Percentiles rank a stretch among this genome's conserved stretches.
These are phyloP conservation scores for Macroglossus sobrinus DNA, from an alignment of 2,113 vertebrate species.

Conservation along the genomic window DNA sequence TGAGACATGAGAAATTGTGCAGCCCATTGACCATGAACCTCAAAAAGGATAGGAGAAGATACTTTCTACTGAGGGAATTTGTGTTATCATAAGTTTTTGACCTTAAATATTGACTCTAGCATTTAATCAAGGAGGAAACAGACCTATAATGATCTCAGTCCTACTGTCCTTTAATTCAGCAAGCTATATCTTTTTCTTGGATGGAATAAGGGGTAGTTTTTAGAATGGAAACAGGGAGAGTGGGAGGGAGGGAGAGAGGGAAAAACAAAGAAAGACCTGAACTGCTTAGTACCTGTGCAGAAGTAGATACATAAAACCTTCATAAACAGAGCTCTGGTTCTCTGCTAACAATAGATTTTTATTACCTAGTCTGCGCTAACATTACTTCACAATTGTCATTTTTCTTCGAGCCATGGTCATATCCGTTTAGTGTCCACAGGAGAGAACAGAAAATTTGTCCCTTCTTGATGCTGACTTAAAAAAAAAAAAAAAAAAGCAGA, in stretches of 20 bases:
- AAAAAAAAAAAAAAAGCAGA: not conserved
- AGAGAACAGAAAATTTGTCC: not conserved
- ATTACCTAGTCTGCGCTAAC: not conserved
- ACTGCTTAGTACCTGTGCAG: not conserved
- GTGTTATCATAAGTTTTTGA: not conserved
- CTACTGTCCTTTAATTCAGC: not conserved
- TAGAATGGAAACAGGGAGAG: not conserved
- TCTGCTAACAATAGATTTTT: not conserved
- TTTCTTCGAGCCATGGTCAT: not conserved
- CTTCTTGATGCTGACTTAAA: not conserved
- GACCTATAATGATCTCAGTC: not conserved
- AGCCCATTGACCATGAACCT: not conserved
- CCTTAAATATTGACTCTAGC: not conserved
- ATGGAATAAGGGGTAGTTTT: not conserved
- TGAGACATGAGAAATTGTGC: not conserved
- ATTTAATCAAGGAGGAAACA: not conserved
- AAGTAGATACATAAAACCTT: not conserved
- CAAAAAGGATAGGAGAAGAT: not conserved
- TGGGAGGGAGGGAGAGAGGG: not conserved
- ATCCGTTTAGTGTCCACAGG: not conserved
- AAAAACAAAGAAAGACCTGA: not conserved
- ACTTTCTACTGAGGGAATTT: not conserved
- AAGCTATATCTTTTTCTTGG: not conserved
- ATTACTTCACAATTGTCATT: not conserved
- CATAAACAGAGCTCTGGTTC: not conserved